phyloP scores from a whole-genome alignment of 1,140 invertebrate species.

The Drosophila tropicalis region DNA sequence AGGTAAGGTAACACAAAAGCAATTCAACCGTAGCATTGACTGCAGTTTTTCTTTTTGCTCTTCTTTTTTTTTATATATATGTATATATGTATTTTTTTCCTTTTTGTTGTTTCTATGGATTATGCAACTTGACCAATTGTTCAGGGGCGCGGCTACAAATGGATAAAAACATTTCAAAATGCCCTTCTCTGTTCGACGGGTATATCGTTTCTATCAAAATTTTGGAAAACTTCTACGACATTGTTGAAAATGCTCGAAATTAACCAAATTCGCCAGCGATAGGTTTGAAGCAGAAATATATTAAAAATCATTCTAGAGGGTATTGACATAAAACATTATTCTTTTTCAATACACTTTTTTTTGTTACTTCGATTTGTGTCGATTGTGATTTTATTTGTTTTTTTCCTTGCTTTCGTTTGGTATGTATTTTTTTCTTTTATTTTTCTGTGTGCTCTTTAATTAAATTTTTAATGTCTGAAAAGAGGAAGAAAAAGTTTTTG shows the following conservation, averaged over 20 bases:
- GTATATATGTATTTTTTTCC: not conserved
- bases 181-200: not conserved
- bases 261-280: no score
- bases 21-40: slow-evolving; percentile 3
- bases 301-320: no score
- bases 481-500: slow-evolving; percentile 37
- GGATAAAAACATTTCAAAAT: slow-evolving; percentile 3
- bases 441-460: slow-evolving; percentile 51
- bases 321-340: no score
- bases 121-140: slow-evolving; percentile 55
- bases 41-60: not conserved
- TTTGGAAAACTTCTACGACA: slow-evolving; percentile 20
- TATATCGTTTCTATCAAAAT: slow-evolving; percentile 36
- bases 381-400: slow-evolving; percentile 42
- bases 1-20: slow-evolving; percentile 9
- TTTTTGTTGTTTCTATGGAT: slow-evolving; percentile 8
- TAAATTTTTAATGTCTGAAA: slow-evolving; percentile 70
- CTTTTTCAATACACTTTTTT: slow-evolving; percentile 17
- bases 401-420: not conserved
- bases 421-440: not conserved
- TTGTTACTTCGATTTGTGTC: slow-evolving; percentile 60
- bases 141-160: slow-evolving; percentile 24
- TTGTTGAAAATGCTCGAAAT: no score
- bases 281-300: no score
- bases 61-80: not conserved